Base-by-base conservation (phyloP, 2,113 vertebrate genomes). In the Electrona antarctica region DNA sequence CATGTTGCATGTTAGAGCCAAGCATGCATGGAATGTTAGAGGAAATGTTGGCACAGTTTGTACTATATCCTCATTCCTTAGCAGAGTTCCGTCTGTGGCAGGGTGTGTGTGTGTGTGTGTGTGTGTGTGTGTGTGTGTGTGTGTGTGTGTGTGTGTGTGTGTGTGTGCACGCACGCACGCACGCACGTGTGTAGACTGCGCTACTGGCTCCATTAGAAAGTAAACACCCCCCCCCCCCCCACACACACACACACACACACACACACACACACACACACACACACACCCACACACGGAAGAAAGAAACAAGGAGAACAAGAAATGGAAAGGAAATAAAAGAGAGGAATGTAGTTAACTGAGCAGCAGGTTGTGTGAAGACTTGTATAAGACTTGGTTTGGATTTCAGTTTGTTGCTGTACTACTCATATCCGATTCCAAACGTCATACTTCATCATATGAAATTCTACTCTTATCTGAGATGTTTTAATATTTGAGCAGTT, bases 31-130 rank as follows among this genome's bases (percentile, higher is more conserved):
- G 84, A 84, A 86, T 79, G 67, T 60, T 48, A 70, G 33, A 28
- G 60, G 12, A 59, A 68, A 73, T 54, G 29, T 41, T 61, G 62
- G 21, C 7, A 57, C 0, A 0, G 48, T 64, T 65, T 52, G 49
- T 41, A 50, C 47, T 56, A 69, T 71, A 80, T 82, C 85, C 82
- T 85, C 83, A 83, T 90, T 85, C 75, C 69, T 60, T 15, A 65
- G 33, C 56, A 66, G 29, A 14, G n/a, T 0, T 4, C 12, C 45
- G 8, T 55, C 60, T 55, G 1, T n/a, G 28, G 14, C 28, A 14
- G 28, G 29, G 13, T 9, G 3, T 13, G 4, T 46, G 1, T 47
- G 13, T 46, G 12, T 51, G 46, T 49, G 61, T 8, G 51, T 49
- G 52, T 41, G 12, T 60, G 14, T 62, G 52, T 9, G 0, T 7